Evolutionary conservation across 2,888 invertebrate genomes (phyloP).

Genomic region (Hymenopus coronatus): DNA sequence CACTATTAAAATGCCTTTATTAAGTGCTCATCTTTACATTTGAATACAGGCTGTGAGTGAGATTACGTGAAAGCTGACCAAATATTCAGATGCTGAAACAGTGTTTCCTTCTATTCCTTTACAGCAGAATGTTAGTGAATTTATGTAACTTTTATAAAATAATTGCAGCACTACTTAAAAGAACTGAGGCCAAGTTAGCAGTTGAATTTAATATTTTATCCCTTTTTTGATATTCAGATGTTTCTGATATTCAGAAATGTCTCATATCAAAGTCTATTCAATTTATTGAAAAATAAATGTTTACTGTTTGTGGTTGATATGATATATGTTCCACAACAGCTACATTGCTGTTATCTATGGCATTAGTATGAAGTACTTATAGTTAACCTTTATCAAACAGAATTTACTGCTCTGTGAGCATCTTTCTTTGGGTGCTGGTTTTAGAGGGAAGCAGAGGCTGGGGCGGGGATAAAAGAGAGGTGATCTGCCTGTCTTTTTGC

Average conservation of each 20-base stretch:
- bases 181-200: background rate
- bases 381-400: no score
- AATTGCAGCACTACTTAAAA: background rate
- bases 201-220: background rate
- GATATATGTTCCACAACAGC: background rate
- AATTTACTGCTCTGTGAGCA: no score
- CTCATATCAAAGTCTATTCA: background rate
- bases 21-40: background rate
- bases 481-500: no score
- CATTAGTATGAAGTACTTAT: background rate
- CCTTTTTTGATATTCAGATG: background rate
- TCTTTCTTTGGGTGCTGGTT: no score
- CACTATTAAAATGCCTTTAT: background rate
- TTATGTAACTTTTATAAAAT: background rate
- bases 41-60: background rate
- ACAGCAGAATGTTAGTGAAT: background rate
- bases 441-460: no score
- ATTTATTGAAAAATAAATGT: background rate
- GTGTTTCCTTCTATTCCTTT: background rate
- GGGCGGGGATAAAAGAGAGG: no score
- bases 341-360: background rate
- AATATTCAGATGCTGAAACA: background rate
- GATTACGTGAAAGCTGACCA: background rate
- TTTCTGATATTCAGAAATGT: background rate
- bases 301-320: background rate